phyloP scores from a whole-genome alignment of 2,888 invertebrate species.

The Chaetogeoica ovagalla region DNA sequence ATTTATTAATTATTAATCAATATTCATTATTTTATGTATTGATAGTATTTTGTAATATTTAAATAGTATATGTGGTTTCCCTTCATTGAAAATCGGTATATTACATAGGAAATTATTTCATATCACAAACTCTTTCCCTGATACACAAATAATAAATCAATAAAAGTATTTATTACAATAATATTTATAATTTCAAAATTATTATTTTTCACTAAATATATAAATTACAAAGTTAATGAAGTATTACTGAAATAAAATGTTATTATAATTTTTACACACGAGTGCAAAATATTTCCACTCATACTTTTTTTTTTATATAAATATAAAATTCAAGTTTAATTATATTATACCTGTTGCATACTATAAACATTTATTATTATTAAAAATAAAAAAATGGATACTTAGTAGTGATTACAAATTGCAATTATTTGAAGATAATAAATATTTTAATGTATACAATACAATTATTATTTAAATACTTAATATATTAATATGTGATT shows the following conservation, averaged over 20 bases:
- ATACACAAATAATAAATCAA: not conserved
- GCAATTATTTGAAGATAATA: conserved; percentile 3
- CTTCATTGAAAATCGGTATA: no score
- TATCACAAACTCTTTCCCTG: not conserved
- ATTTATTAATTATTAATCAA: no score
- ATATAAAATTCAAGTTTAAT: no score
- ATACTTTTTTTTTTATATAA: no score
- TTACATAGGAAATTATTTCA: no score
- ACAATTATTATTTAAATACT: not conserved
- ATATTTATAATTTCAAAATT: not conserved
- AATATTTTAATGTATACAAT: conserved; percentile 12
- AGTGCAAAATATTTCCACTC: no score
- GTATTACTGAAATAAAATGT: not conserved
- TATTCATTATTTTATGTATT: no score
- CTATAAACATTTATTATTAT: not conserved
- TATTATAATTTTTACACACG: no score
- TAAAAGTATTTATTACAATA: not conserved
- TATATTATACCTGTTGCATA: no score
- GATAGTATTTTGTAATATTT: no score
- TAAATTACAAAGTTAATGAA: not conserved
- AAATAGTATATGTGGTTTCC: no score
- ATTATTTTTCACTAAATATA: conserved; percentile 2
- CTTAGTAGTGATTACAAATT: not conserved
- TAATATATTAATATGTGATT: not conserved
- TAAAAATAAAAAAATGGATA: not conserved